Conservation (phyloP, 1,140 invertebrate species). For the Drosophila aff. region DNA sequence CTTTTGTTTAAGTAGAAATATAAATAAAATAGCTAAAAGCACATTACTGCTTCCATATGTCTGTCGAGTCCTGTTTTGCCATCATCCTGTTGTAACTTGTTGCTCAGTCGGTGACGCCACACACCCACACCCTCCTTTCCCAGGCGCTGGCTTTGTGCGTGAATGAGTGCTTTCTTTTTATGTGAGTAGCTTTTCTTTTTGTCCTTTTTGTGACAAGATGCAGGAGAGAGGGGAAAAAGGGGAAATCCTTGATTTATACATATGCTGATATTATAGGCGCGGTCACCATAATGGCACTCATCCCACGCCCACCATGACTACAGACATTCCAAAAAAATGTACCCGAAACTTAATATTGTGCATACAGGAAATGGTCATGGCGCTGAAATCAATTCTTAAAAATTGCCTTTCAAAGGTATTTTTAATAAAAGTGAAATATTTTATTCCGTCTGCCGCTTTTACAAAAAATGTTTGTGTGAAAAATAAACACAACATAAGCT, state of each 20-base stretch:
- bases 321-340: not conserved
- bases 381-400: not conserved
- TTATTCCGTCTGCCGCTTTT: not conserved
- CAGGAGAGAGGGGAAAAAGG: too few species aligned
- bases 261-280: slow-evolving; percentile 11
- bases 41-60: slow-evolving; percentile 1
- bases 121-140: not conserved
- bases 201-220: not conserved
- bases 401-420: too few species aligned
- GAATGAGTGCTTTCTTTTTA: not conserved
- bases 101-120: slow-evolving; percentile 43
- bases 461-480: not conserved
- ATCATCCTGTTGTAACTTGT: slow-evolving; percentile 44
- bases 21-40: not conserved
- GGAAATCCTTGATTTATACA: slow-evolving; percentile 10
- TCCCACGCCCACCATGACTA: not conserved
- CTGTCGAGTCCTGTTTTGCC: not conserved
- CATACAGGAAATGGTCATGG: too few species aligned
- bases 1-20: too few species aligned
- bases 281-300: slow-evolving; percentile 2
- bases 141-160: not conserved
- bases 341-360: not conserved
- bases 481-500: not conserved
- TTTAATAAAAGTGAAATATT: too few species aligned
- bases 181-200: not conserved